Evolutionary conservation across 2,797 vertebrate genomes (phyloP), one percentile per base, ranked within the genome.

Genomic region (Cuniculus paca): DNA sequence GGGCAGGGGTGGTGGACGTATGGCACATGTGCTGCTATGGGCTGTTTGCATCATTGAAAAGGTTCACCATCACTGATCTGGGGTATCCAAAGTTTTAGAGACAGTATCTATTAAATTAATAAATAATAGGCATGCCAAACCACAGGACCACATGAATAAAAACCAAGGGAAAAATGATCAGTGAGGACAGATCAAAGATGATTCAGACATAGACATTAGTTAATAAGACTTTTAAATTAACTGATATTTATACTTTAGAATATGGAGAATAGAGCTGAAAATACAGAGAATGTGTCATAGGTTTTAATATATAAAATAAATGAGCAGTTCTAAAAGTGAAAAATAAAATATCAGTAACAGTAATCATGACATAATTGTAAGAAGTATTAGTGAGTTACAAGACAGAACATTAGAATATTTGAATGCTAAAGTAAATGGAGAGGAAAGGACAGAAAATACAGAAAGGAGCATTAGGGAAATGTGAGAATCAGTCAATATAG

Each of bases 161-260:
- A 90, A 88, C 2, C 19, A 61, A 84, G 77, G 68, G 77, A 56
- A 87, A 95, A 84, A 82, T 48, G 54, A 48, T 81, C 26, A 48
- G 60, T n/a, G 1, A 7, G 19, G 48, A 45, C 16, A 92, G 26
- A 4, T n/a, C 13, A 56, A 79, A 81, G 6, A 2, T 84, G 16
- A 60, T 42, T 48, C 48, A 78, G 70, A 26, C 52, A 36, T 45
- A 83, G 39, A 36, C 50, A n/a, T 86, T 88, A 79, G 36, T 86
- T 42, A 89, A 45, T 2, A 78, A 58, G 72, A 74, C 42, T 84
- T 92, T 79, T 68, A 77, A 87, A 56, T 82, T 82, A 45, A 52
- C 20, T 31, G 42, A 14, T n/a, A 75, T 20, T 36, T 50, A 28
- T 39, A 14, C 19, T 34, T 82, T 70, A 72, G 60, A 52, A 75